A percentile compares a stretch with the other conserved stretches of the same genome.
phyloP scores from a whole-genome alignment of 92 coral and sea anemone genomes.

The Anthopleura xanthogrammica region DNA sequence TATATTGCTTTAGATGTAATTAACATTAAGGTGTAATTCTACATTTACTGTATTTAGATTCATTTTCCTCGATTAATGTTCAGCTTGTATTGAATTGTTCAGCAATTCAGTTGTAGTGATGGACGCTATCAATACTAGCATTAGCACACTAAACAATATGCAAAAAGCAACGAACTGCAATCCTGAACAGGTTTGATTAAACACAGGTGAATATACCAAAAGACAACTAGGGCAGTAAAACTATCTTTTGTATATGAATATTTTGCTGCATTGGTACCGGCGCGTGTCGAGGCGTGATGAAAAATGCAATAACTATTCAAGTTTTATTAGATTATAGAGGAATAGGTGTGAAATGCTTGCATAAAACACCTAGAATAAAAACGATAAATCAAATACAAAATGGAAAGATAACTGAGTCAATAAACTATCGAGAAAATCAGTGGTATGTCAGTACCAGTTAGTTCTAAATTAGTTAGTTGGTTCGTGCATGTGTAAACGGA shows the following conservation, averaged over 20 bases:
- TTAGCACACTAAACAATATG: too few relatives aligned
- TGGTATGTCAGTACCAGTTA: background rate
- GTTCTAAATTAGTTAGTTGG: background rate
- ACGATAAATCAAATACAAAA: background rate
- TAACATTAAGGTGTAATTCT: too few relatives aligned
- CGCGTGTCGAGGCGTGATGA: background rate
- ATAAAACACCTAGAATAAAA: background rate
- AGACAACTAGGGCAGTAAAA: background rate
- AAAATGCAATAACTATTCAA: background rate
- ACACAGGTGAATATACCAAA: background rate
- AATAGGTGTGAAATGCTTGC: background rate
- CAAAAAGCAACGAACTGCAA: too few relatives aligned
- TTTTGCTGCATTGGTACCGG: background rate
- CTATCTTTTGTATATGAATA: background rate
- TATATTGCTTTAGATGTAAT: too few relatives aligned
- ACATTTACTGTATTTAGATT: too few relatives aligned
- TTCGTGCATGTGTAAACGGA: background rate
- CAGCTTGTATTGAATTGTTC: too few relatives aligned
- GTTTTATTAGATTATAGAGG: background rate
- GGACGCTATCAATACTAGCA: too few relatives aligned
- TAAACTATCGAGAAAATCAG: background rate
- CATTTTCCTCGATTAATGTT: too few relatives aligned
- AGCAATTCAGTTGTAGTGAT: too few relatives aligned
- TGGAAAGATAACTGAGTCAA: background rate
- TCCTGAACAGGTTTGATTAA: too few relatives aligned